Percentiles rank a stretch among this genome's conserved stretches.
Evolutionary conservation across 2,888 invertebrate species (phyloP).

Genomic region (Petrolisthes cinctipes): DNA sequence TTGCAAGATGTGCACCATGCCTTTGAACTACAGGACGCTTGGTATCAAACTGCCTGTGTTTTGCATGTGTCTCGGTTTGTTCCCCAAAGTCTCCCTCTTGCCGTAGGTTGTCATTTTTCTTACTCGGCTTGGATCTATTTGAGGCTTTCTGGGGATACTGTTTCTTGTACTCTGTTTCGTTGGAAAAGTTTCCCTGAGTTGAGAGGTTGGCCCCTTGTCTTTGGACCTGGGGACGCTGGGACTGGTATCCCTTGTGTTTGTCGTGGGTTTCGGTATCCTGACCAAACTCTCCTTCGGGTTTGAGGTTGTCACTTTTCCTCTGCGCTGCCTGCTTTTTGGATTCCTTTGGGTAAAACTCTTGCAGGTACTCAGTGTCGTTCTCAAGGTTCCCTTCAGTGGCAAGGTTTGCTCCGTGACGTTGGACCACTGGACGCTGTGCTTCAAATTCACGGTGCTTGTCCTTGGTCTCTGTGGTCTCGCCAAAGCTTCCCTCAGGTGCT

Average conservation of each 20-base stretch:
- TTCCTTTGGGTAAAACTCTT: background rate
- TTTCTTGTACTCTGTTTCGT: conserved; percentile 46
- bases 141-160: conserved; percentile 3
- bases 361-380: conserved; percentile 29
- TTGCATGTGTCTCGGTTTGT: conserved; percentile 38
- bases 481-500: conserved; percentile 50
- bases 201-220: conserved; percentile 32
- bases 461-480: conserved; percentile 33
- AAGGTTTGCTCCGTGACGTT: conserved; percentile 37
- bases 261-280: conserved; percentile 37
- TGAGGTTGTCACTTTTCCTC: conserved; percentile 31
- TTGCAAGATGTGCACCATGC: conserved; percentile 33
- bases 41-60: conserved; percentile 19
- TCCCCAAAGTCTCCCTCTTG: conserved; percentile 54
- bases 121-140: background rate
- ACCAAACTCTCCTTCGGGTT: conserved; percentile 51
- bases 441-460: conserved; percentile 12
- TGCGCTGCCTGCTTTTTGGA: conserved; percentile 31
- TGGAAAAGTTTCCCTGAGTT: conserved; percentile 30
- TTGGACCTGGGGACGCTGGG: conserved; percentile 2
- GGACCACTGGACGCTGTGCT: conserved; percentile 2
- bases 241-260: conserved; percentile 1
- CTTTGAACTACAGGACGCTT: conserved; percentile 8
- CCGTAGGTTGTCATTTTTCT: conserved; percentile 39
- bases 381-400: conserved; percentile 49